Evolutionary conservation across 2,797 vertebrate species (phyloP), one percentile per base, ranked within the genome.

Genomic region (Gallinago nigripennis): DNA sequence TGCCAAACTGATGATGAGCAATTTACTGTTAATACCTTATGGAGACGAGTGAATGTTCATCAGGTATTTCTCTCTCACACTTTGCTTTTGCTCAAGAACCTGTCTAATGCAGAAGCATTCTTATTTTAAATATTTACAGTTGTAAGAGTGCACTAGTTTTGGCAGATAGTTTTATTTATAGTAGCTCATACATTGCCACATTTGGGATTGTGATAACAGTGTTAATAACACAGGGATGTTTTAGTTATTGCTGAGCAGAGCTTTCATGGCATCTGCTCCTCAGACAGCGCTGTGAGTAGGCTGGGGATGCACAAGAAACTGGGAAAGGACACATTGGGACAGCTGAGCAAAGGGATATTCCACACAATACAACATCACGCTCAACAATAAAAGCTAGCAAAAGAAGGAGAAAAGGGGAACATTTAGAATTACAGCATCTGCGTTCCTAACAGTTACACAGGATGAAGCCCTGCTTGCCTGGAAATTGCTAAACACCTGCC

Each of bases 361-460:
- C 46, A 75, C 6, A 35, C 8, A 5, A 13, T 41, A 54, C 4
- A 31, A 6, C 15, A 41, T 28, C 43, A 33, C 14, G 4, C 19
- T 46, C 5, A 60, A 17, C 31, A 84, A 39, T 4, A 84, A 64
- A 43, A 90, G 21, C 8, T 46, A 11, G 2, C 8, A 8, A 33
- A 51, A 79, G 11, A 16, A 64, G 16, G 7, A 65, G 3, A 71
- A 51, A 63, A 54, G 20, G 4, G 8, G 4, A 7, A 57, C 19
- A 64, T 39, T 39, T 24, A 88, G 28, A 82, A 41, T 41, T 35
- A 77, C 1, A 6, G 16, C 4, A 16, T n/a, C 30, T 71, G 48
- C 24, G 9, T 37, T 75, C 48, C 45, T n/a, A 78, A 68, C 6
- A 51, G 35, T 4, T 51, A 18, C 0, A 1, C 0, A 0, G 0